These are phyloP conservation scores for Brachionus asplanchnoidis DNA, from an alignment of 1,140 invertebrate species.

Conservation along the genomic window DNA sequence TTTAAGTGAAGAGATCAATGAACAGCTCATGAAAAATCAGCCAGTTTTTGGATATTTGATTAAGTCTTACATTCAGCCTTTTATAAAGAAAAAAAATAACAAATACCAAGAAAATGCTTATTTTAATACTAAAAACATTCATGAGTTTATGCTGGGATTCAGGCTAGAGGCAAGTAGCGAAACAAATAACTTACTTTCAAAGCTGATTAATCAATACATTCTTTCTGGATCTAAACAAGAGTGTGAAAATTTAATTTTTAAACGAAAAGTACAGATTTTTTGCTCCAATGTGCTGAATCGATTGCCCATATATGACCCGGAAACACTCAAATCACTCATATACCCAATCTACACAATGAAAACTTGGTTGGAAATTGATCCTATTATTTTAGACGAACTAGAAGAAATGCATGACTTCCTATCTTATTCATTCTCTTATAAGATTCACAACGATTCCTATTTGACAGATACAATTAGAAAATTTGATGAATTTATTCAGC, in stretches of 20 bases:
- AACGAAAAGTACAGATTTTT: neutral
- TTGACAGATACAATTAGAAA: neutral
- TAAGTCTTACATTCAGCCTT: neutral
- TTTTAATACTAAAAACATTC: neutral
- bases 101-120: neutral
- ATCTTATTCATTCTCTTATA: neutral
- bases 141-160: neutral
- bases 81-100: neutral
- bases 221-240: neutral
- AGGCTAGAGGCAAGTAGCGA: neutral
- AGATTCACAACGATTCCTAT: neutral
- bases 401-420: neutral
- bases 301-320: neutral
- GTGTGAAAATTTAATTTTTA: neutral
- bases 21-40: neutral
- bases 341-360: neutral
- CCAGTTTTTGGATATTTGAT: neutral
- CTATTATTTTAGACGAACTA: neutral
- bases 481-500: neutral
- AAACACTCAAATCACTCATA: neutral
- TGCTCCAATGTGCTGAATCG: neutral
- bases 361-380: neutral
- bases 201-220: neutral
- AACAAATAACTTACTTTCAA: neutral
- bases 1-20: neutral